phyloP scores from a whole-genome alignment of 1,140 invertebrate species.

The Triops longicaudatus region DNA sequence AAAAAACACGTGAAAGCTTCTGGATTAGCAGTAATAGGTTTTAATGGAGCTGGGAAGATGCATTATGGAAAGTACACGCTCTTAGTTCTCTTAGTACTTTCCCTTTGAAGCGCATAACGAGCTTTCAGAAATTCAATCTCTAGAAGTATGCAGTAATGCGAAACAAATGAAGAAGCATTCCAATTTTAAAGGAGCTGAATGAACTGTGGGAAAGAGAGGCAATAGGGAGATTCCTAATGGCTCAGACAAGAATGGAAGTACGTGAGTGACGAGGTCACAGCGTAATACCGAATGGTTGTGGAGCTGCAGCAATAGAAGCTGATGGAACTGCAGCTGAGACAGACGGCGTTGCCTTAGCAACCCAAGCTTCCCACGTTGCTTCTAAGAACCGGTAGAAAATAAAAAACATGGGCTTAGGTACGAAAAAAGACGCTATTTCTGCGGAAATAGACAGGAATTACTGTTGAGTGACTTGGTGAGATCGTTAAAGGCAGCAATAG shows the following conservation, averaged over 20 bases:
- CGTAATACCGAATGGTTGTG: neutral
- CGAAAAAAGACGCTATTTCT: no score
- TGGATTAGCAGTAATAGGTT: neutral
- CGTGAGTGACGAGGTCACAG: neutral
- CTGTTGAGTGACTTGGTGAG: neutral
- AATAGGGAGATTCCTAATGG: no score
- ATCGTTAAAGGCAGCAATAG: constrained; percentile 1
- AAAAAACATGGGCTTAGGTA: no score
- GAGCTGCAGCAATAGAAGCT: neutral
- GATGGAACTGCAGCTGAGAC: neutral
- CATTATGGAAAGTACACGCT: neutral
- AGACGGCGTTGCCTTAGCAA: neutral
- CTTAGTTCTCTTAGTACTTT: neutral
- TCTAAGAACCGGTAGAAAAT: neutral
- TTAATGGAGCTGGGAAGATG: neutral
- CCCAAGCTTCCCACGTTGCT: neutral
- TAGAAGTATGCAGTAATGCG: neutral
- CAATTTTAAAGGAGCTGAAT: neutral
- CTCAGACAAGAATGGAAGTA: no score
- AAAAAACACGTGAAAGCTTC: no score
- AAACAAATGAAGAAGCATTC: neutral
- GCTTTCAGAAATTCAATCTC: neutral
- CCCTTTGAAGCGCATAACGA: no score
- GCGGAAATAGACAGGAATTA: neutral
- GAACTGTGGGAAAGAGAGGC: no score